Base-by-base conservation (phyloP, 2,113 vertebrate genomes). In the Engraulis encrasicolus region DNA sequence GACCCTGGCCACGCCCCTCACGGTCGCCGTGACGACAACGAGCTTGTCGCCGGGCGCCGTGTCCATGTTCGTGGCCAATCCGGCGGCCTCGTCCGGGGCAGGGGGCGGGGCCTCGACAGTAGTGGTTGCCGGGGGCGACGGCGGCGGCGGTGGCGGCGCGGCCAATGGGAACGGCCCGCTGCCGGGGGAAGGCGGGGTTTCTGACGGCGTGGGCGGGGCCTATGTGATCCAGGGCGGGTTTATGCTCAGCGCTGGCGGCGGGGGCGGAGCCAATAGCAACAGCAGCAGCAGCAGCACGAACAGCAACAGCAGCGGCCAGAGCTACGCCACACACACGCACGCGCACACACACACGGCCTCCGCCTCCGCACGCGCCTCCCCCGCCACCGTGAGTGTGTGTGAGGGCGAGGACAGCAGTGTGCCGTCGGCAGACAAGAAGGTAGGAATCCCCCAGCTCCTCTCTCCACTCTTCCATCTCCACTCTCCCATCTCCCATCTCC, bases 211-310 rank as follows among this genome's bases (percentile, higher is more conserved):
- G 82, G 71, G n/a, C 82, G 6, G 95, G 85, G 97, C 96, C 93
- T 98, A 97, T 38, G 96, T 98, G 90, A 97, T 98, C 93, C 97
- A 98, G 89, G 96, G 97, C 66, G 96, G 97, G 88, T 98, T 97
- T 93, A 96, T 98, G 96, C 91, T 98, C 89, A 94, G n/a, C n/a
- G n/a, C n/a, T n/a, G n/a, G n/a, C n/a, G n/a, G n/a, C n/a, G n/a
- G 96, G 11, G 58, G 58, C 12, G 50, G 50, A 52, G 50, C 50
- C 50, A 90, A 45, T 87, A 87, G 85, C 31, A 91, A 94, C 85
- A 95, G 96, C 90, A 94, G 93, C 88, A 96, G 97, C 92, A 96
- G 92, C 91, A 97, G 97, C 91, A 95, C 96, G 2, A 66, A 66
- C 58, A 66, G 58, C 58, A 66, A 61, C 89, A 88, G 92, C 83